Percentiles rank a stretch among this genome's conserved stretches.
These are phyloP conservation scores for Pachyramphus minor DNA, from an alignment of 2,113 vertebrate species.

Conservation along the genomic window DNA sequence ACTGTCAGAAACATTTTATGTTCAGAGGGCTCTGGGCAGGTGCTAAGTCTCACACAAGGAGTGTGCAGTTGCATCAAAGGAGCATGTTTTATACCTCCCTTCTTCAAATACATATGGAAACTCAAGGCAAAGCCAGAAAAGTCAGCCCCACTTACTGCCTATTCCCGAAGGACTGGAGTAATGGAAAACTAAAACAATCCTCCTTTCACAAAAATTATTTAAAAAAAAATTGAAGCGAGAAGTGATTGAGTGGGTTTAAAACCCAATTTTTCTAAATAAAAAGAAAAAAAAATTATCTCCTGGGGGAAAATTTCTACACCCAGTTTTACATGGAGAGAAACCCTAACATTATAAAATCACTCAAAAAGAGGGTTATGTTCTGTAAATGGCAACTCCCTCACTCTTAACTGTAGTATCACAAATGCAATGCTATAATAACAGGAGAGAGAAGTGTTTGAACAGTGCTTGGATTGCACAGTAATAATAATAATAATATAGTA, in stretches of 20 bases:
- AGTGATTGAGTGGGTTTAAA: slow-evolving; percentile 38
- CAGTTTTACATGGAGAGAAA: slow-evolving; percentile 44
- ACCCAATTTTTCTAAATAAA: slow-evolving; percentile 32
- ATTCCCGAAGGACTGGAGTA: background rate
- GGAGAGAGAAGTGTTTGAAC: slow-evolving; percentile 60
- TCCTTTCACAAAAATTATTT: slow-evolving; percentile 11
- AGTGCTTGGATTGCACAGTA: slow-evolving; percentile 64
- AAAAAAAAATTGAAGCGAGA: slow-evolving; percentile 10
- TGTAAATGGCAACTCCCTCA: slow-evolving; percentile 62
- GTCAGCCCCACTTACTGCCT: background rate
- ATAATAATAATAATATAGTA: slow-evolving; percentile 63
- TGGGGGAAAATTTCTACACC: slow-evolving; percentile 19
- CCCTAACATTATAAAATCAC: slow-evolving; percentile 68
- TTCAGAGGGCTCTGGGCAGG: background rate
- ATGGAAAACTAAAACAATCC: slow-evolving; percentile 4
- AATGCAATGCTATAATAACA: slow-evolving; percentile 66
- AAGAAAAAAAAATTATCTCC: slow-evolving; percentile 18
- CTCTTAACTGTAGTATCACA: slow-evolving; percentile 71
- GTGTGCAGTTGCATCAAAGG: background rate
- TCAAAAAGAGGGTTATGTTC: slow-evolving; percentile 64
- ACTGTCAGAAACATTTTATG: background rate
- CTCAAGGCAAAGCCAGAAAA: background rate
- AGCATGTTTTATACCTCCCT: background rate
- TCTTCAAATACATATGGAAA: background rate
- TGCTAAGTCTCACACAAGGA: background rate